These are phyloP conservation scores for Crotalus viridis DNA, from an alignment of 2,113 vertebrate species.

Conservation along the genomic window DNA sequence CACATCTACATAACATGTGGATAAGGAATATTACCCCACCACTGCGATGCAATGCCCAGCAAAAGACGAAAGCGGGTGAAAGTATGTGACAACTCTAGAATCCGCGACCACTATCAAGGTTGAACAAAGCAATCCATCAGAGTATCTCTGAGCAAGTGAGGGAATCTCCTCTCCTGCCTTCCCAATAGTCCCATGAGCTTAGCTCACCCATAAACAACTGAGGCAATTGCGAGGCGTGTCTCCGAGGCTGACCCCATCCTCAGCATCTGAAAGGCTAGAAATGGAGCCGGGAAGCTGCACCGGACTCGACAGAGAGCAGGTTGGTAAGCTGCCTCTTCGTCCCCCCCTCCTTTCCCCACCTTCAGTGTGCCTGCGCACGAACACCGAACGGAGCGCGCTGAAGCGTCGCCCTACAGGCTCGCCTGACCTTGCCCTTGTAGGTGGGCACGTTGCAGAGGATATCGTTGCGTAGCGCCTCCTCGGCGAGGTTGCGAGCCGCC, in stretches of 20 bases:
- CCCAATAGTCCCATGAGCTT: not conserved
- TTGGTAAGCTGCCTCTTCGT: not conserved
- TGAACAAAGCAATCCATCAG: not conserved
- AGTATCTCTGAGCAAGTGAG: not conserved
- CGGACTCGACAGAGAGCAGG: not conserved
- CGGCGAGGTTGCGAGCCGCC: constrained; percentile 80
- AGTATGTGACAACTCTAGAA: not conserved
- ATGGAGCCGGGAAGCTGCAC: not conserved
- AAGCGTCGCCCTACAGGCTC: not conserved
- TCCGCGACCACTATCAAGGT: not conserved
- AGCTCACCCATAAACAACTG: not conserved
- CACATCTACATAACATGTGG: not conserved
- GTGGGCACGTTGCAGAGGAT: constrained; percentile 95
- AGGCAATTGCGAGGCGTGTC: not conserved
- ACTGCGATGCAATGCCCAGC: not conserved
- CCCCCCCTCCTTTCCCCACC: not conserved
- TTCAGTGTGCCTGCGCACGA: not conserved
- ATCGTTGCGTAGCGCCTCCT: constrained; percentile 92
- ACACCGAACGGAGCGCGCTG: not conserved
- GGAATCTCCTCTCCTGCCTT: not conserved
- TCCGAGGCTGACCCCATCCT: not conserved
- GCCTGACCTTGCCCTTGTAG: constrained; percentile 91
- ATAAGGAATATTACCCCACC: not conserved
- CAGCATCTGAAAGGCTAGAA: not conserved
- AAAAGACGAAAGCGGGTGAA: not conserved